Conservation (phyloP, 2,797 vertebrate species). For the Mycteria americana region DNA sequence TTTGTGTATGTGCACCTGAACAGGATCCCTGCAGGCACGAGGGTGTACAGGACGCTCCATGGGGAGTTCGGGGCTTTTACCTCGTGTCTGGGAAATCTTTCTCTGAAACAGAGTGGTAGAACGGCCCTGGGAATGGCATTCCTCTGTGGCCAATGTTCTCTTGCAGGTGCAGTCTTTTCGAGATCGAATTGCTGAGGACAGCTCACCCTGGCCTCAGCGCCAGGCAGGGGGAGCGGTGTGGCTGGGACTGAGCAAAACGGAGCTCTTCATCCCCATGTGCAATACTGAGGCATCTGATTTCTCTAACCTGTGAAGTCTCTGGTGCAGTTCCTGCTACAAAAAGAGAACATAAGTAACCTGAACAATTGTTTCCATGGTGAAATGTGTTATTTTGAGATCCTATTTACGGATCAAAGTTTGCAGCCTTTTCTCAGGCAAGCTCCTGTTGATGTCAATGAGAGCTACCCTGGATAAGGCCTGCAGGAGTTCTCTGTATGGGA, state of each 20-base stretch:
- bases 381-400: not conserved
- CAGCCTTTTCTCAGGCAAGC: not conserved
- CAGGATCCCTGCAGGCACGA: not conserved
- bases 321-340: not conserved
- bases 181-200: not conserved
- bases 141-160: not conserved
- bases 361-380: slow-evolving; percentile 62
- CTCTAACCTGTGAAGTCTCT: not conserved
- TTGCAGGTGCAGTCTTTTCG: not conserved
- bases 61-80: not conserved
- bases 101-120: not conserved
- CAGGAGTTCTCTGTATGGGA: not conserved
- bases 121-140: not conserved
- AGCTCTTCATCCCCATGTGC: not conserved
- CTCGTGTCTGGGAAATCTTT: not conserved
- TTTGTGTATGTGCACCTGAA: not conserved
- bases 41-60: not conserved
- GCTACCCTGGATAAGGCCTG: not conserved
- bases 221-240: not conserved
- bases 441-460: not conserved
- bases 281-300: not conserved
- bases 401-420: not conserved
- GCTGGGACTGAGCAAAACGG: not conserved
- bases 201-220: not conserved
- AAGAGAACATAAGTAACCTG: slow-evolving; percentile 11